These are phyloP conservation scores for Osmerus eperlanus DNA, from an alignment of 2,113 vertebrate genomes.

Conservation along the genomic window DNA sequence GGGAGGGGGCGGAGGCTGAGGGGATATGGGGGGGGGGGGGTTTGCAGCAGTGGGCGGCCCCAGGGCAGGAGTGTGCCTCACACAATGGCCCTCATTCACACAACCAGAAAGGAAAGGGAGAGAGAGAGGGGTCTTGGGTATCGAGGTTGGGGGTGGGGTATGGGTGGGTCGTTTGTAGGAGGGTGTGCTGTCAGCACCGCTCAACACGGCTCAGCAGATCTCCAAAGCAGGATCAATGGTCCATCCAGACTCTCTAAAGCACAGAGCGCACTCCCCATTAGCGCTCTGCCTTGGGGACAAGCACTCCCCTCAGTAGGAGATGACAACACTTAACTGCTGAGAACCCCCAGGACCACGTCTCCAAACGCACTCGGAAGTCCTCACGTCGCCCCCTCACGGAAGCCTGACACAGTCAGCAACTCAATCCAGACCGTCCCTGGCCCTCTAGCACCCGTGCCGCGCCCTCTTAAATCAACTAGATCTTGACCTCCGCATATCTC, in stretches of 20 bases:
- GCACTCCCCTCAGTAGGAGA: constrained; percentile 50
- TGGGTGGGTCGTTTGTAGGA: constrained; percentile 17
- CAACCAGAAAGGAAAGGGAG: constrained; percentile 30
- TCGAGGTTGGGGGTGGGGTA: constrained; percentile 40
- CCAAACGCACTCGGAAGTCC: constrained; percentile 33
- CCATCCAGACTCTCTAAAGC: constrained; percentile 39
- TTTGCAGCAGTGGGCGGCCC: constrained; percentile 74
- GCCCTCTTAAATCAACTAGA: constrained; percentile 40
- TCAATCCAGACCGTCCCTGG: background rate
- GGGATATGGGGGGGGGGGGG: constrained; percentile 19
- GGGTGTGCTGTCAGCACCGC: constrained; percentile 52
- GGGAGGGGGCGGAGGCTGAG: background rate
- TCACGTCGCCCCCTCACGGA: background rate
- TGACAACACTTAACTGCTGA: constrained; percentile 36
- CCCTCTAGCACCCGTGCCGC: background rate
- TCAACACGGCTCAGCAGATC: constrained; percentile 62
- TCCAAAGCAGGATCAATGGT: constrained; percentile 71
- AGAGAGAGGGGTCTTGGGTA: constrained; percentile 42
- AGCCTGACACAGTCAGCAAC: constrained; percentile 8
- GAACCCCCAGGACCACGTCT: constrained; percentile 19
- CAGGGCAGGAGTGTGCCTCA: constrained; percentile 80
- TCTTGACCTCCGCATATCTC: constrained; percentile 56
- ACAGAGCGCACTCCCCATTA: constrained; percentile 58
- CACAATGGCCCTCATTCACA: constrained; percentile 87
- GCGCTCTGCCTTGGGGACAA: constrained; percentile 54